phyloP scores from a whole-genome alignment of 1,140 invertebrate species.

The Mactra quadrangularis region DNA sequence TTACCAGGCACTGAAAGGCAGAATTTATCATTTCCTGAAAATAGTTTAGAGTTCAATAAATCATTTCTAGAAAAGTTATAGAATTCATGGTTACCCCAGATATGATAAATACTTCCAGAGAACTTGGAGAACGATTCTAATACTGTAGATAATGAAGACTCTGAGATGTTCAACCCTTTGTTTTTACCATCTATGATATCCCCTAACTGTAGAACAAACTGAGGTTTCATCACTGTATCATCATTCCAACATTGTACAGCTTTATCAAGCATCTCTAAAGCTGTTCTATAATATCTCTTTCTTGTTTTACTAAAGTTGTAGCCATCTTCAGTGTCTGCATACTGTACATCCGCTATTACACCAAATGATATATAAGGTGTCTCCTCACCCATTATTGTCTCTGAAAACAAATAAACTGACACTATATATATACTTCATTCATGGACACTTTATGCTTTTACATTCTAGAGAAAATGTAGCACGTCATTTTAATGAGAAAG shows the following conservation, averaged over 20 bases:
- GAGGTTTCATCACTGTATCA: conserved; percentile 55
- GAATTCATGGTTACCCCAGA: conserved; percentile 83
- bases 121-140: conserved; percentile 62
- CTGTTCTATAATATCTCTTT: conserved; percentile 78
- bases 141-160: conserved; percentile 60
- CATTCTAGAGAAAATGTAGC: too few relatives aligned
- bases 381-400: too few relatives aligned
- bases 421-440: too few relatives aligned
- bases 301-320: conserved; percentile 75
- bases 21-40: conserved; percentile 37
- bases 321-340: conserved; percentile 82
- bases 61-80: conserved; percentile 80
- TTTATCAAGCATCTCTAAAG: conserved; percentile 76
- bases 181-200: conserved; percentile 83
- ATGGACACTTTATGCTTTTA: too few relatives aligned
- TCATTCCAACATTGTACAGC: conserved; percentile 79
- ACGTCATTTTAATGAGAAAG: too few relatives aligned
- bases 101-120: conserved; percentile 78
- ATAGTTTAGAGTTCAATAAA: conserved; percentile 66
- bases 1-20: conserved; percentile 42
- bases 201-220: conserved; percentile 83
- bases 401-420: too few relatives aligned
- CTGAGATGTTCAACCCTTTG: conserved; percentile 54
- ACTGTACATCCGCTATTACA: conserved; percentile 82
- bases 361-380: conserved; percentile 73